Evolutionary conservation across 2,888 invertebrate genomes (phyloP), one percentile per base, ranked within the genome.

Genomic region (Calliphora vomitoria): DNA sequence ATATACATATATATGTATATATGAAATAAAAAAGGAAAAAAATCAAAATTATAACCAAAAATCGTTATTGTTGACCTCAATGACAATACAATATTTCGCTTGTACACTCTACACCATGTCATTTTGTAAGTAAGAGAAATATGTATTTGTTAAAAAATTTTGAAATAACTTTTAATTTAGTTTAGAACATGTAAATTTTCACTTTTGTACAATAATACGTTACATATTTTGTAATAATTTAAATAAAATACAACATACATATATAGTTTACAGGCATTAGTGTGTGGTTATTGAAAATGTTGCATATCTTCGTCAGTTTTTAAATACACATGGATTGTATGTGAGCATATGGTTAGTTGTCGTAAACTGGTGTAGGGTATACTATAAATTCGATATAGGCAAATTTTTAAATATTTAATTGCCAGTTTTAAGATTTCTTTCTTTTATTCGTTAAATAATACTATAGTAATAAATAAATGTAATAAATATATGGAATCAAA

Each of bases 381-480:
- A 18, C 18, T 31, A 81, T 53, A 82, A 82, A 82, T 82, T 75
- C 60, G 68, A 60, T 25, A 13, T 47, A 47, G 50, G 53, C 41
- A 71, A 62, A 25, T 47, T 71, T 41, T 18, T 38, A 20, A 71
- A 15, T 38, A 13, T 47, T 31, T 15, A 64, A 41, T 79, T 79
- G 25, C 25, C 55, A 8, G 13, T 47, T 69, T 55, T 55, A 44
- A 31, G 1, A 20, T 20, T 35, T 47, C 13, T 15, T 35, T 47
- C 13, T 50, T 66, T 74, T 10, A 35, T 66, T 58, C 25, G 18
- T 64, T 41, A 74, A 75, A 79, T 6, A 44, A 44, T 4, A 44
- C 3, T 44, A 13, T 44, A 44, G 44, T 44, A 13, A 4, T 44
- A 13, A 13, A 44, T 44, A 4, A 53, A n/a, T 41, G 41, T 8